Conservation (phyloP, 1,140 invertebrate genomes). For the Brachionus manjavacas region DNA sequence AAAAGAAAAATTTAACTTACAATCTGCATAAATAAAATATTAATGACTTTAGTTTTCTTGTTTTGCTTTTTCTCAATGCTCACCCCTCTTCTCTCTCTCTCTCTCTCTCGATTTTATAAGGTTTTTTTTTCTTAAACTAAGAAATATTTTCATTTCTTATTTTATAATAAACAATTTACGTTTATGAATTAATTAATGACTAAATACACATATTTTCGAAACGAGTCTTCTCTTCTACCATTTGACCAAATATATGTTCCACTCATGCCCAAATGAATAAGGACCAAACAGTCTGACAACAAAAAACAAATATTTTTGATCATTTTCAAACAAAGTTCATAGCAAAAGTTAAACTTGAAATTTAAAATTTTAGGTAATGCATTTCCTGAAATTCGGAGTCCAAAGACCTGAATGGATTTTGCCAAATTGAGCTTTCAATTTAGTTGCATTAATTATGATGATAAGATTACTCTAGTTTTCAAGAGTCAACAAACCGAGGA, state of each 20-base stretch:
- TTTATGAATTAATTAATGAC: constrained; percentile 27
- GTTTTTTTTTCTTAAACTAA: neutral
- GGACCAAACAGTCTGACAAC: no score
- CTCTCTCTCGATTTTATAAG: neutral
- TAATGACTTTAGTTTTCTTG: constrained; percentile 6
- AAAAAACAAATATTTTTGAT: no score
- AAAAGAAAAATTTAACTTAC: constrained; percentile 10
- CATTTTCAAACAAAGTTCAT: no score
- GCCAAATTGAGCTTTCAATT: neutral
- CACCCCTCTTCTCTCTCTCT: neutral
- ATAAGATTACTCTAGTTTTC: neutral
- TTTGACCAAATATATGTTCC: neutral
- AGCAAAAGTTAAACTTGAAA: no score
- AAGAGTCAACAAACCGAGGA: neutral
- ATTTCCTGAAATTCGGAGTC: neutral
- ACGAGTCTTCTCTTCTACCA: neutral
- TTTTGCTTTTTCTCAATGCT: neutral
- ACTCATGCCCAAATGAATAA: no score
- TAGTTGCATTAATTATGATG: neutral
- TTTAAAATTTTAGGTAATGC: no score
- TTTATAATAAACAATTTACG: constrained; percentile 35
- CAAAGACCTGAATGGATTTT: neutral
- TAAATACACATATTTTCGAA: constrained; percentile 18
- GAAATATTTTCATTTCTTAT: constrained; percentile 26
- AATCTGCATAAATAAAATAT: constrained; percentile 7